Conservation (phyloP, 2,888 invertebrate species). For the Aspidapion aeneum region DNA sequence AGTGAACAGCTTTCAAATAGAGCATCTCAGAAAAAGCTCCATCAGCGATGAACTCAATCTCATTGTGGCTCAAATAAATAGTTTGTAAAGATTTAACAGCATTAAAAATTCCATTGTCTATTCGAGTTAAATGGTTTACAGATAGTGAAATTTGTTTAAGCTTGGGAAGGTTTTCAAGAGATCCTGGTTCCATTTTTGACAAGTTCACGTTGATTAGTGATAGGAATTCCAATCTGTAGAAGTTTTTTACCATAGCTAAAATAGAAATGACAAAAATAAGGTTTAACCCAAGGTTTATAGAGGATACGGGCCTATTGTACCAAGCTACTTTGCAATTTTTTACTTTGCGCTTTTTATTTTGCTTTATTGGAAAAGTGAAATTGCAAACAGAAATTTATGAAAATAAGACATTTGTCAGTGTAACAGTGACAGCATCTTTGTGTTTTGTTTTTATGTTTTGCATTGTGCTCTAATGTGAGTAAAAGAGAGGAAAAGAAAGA, state of each 20-base stretch:
- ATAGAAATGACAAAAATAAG: too few relatives aligned
- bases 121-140: slow-evolving; percentile 31
- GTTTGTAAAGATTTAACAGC: slow-evolving; percentile 27
- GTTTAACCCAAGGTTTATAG: too few relatives aligned
- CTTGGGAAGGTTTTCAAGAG: slow-evolving; percentile 33
- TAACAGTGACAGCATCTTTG: too few relatives aligned
- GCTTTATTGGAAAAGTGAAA: too few relatives aligned
- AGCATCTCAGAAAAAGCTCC: slow-evolving; percentile 31
- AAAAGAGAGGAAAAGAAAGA: too few relatives aligned
- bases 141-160: slow-evolving; percentile 32
- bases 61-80: slow-evolving; percentile 34
- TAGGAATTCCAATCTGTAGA: slow-evolving; percentile 29
- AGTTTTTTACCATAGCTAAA: slow-evolving; percentile 34
- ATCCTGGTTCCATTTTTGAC: slow-evolving; percentile 29
- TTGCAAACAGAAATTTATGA: too few relatives aligned
- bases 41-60: slow-evolving; percentile 30
- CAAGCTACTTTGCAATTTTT: too few relatives aligned
- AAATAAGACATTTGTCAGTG: too few relatives aligned
- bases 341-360: too few relatives aligned
- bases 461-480: too few relatives aligned
- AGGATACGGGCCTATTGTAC: too few relatives aligned
- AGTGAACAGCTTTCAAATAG: slow-evolving; percentile 30
- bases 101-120: slow-evolving; percentile 31
- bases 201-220: slow-evolving; percentile 33
- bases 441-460: too few relatives aligned